Percentiles rank a stretch among this genome's conserved stretches.
Conservation (phyloP, 2,888 invertebrate species). For the Eristalis pertinax region DNA sequence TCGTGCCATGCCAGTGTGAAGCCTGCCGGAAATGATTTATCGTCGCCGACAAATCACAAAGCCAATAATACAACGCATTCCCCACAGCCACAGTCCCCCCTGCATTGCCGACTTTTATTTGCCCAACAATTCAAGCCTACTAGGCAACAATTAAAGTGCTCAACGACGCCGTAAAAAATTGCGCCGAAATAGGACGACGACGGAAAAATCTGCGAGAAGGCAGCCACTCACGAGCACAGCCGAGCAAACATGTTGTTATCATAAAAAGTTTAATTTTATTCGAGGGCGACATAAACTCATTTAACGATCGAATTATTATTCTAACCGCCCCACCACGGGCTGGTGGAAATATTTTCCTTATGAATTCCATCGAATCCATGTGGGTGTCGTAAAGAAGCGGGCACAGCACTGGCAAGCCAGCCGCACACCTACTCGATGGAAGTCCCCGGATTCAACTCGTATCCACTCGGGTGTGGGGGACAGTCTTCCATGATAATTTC, state of each 20-base stretch:
- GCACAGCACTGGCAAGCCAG: not conserved
- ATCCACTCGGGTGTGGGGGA: not conserved
- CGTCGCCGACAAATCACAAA: constrained; percentile 31
- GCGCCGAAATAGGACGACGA: not conserved
- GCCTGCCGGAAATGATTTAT: constrained; percentile 29
- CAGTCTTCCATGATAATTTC: constrained; percentile 38
- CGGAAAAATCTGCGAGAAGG: not conserved
- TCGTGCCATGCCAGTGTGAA: not conserved
- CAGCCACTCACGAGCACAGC: constrained; percentile 3
- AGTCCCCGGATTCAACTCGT: not conserved
- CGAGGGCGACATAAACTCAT: constrained; percentile 52
- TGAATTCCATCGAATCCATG: constrained; percentile 42
- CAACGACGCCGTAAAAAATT: constrained; percentile 34
- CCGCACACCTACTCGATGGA: not conserved
- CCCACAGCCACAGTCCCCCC: not conserved
- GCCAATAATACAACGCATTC: constrained; percentile 22
- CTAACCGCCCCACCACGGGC: constrained; percentile 15
- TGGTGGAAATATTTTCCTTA: constrained; percentile 29
- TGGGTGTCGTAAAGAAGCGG: constrained; percentile 42
- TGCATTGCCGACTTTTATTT: not conserved
- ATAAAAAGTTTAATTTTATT: constrained; percentile 62
- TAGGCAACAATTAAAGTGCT: constrained; percentile 43
- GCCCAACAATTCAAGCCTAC: constrained; percentile 26
- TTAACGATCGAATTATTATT: constrained; percentile 60
- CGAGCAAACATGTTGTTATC: constrained; percentile 54